Percentiles rank a stretch among this genome's conserved stretches.
phyloP scores from a whole-genome alignment of 1,140 invertebrate species.

The Drosophila saltans region DNA sequence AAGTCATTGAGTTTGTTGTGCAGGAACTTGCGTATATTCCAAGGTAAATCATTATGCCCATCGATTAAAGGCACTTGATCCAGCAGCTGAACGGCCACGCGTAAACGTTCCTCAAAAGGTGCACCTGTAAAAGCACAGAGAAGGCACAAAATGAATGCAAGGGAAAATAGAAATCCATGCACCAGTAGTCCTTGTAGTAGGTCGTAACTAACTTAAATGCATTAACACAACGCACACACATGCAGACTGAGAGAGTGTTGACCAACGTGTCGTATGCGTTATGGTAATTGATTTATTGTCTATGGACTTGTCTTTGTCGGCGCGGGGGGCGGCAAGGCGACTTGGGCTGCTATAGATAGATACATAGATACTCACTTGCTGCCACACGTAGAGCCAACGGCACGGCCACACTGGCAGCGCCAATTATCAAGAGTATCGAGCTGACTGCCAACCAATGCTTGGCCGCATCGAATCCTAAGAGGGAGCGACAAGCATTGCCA shows the following conservation, averaged over 20 bases:
- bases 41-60: constrained; percentile 96
- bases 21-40: constrained; percentile 93
- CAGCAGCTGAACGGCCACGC: constrained; percentile 86
- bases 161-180: too few relatives aligned
- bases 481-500: not conserved
- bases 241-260: not conserved
- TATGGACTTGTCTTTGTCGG: constrained; percentile 11
- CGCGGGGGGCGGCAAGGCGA: too few relatives aligned
- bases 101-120: constrained; percentile 86
- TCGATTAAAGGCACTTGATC: constrained; percentile 88
- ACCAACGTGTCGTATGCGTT: constrained; percentile 69
- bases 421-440: constrained; percentile 87
- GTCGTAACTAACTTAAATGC: constrained; percentile 59
- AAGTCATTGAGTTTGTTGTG: constrained; percentile 93
- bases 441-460: constrained; percentile 87
- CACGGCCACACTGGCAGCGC: constrained; percentile 87
- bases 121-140: constrained; percentile 78
- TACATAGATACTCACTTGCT: constrained; percentile 82
- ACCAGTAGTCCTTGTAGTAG: constrained; percentile 20
- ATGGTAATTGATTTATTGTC: constrained; percentile 82
- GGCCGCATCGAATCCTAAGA: constrained; percentile 84
- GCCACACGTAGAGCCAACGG: constrained; percentile 87
- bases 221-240: constrained; percentile 44
- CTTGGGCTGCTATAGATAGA: not conserved
- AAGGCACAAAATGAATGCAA: not conserved